Conservation (phyloP, 2,888 invertebrate genomes). For the Seladonia tumulorum region DNA sequence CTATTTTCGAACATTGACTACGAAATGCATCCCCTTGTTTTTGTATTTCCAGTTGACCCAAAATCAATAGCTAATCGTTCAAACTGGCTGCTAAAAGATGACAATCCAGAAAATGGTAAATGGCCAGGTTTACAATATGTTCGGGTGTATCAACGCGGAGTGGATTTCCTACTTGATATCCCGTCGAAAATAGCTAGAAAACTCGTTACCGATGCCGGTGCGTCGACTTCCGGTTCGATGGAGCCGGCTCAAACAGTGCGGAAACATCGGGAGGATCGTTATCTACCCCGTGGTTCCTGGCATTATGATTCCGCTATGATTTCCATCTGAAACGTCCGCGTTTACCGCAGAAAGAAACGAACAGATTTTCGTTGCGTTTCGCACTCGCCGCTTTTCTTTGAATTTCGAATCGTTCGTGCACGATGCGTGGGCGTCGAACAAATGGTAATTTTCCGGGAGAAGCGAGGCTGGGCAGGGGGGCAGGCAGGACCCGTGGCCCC, state of each 20-base stretch:
- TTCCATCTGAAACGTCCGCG: slow-evolving; percentile 29
- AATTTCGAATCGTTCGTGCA: not conserved
- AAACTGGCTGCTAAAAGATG: not conserved
- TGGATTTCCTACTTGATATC: slow-evolving; percentile 29
- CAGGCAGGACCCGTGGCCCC: slow-evolving; percentile 52
- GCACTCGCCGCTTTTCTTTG: not conserved
- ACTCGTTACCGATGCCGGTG: slow-evolving; percentile 36
- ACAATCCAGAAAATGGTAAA: no score
- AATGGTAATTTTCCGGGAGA: slow-evolving; percentile 49
- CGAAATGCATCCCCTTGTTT: no score
- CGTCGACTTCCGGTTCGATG: not conserved
- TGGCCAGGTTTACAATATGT: slow-evolving; percentile 19
- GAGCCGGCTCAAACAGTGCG: not conserved
- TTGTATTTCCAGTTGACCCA: no score
- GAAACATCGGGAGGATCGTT: not conserved
- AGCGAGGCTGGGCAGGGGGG: not conserved
- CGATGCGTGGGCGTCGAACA: slow-evolving; percentile 1
- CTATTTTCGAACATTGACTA: no score
- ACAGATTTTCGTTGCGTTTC: slow-evolving; percentile 16
- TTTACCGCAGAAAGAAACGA: not conserved
- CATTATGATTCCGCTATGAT: not conserved
- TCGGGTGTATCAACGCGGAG: slow-evolving; percentile 18
- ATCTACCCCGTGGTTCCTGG: not conserved
- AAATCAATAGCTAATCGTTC: not conserved
- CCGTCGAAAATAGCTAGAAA: slow-evolving; percentile 21